A percentile compares a stretch with the other conserved stretches of the same genome.
These are phyloP conservation scores for Eupeodes latifasciatus DNA, from an alignment of 2,888 invertebrate species.

Conservation along the genomic window DNA sequence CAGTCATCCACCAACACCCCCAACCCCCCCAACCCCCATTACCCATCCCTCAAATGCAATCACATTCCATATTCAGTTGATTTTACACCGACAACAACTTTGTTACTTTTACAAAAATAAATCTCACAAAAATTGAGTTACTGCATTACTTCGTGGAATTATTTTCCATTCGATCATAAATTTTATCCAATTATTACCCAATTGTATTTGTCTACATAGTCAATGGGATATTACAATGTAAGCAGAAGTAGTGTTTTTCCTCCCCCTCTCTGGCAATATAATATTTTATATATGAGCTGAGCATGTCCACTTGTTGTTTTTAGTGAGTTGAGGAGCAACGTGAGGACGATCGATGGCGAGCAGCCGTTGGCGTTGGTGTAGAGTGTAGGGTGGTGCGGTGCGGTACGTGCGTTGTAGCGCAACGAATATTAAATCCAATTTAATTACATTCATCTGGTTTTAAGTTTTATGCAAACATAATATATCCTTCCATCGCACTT, in stretches of 20 bases:
- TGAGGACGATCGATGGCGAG: too few species aligned
- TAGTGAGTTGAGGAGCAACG: too few species aligned
- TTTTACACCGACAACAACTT: slow-evolving; percentile 12
- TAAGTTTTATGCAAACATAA: not conserved
- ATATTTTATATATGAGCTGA: not conserved
- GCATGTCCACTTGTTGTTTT: slow-evolving; percentile 7
- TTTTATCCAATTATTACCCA: slow-evolving; percentile 51
- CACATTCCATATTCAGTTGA: not conserved
- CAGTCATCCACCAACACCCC: too few species aligned
- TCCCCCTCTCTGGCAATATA: too few species aligned
- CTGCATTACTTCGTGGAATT: slow-evolving; percentile 33
- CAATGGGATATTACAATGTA: slow-evolving; percentile 23
- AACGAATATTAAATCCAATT: slow-evolving; percentile 41
- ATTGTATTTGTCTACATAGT: slow-evolving; percentile 25
- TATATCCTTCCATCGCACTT: not conserved
- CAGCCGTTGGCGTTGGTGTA: too few species aligned
- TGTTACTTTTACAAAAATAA: not conserved
- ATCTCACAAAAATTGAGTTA: slow-evolving; percentile 36
- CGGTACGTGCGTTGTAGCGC: not conserved
- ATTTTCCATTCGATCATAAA: slow-evolving; percentile 56
- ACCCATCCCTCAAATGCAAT: not conserved
- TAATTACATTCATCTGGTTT: slow-evolving; percentile 70
- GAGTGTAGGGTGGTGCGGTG: not conserved
- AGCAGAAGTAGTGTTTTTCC: not conserved
- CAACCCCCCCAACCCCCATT: too few species aligned